Base-by-base conservation (phyloP, 1,140 invertebrate genomes). In the Trinorchestia longiramus region DNA sequence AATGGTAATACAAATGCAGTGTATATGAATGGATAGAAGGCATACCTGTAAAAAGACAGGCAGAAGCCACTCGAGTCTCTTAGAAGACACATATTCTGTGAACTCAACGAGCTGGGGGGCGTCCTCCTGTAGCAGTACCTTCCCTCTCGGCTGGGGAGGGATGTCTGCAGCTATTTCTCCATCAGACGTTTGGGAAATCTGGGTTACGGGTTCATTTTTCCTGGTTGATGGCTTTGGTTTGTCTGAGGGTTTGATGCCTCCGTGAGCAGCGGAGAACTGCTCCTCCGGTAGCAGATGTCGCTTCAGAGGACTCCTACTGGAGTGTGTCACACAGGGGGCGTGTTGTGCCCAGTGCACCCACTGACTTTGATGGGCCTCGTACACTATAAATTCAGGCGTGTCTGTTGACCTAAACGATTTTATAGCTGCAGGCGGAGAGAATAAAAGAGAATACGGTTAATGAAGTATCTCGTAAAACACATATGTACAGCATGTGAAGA, bases 141-240 rank as follows among this genome's bases (percentile, higher is more conserved):
- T 11, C 41, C 43, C 43, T 6, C 36, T n/a, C 3, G 92, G 43
- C 40, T 19, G 92, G 40, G 44, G 43, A 47, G 43, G 6, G 41
- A 40, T 44, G 43, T 94, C 92, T 6, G 43, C 44, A 3, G 44
- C 43, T 36, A 45, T 3, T 47, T 43, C 92, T 19, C 44, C 43
- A 40, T 47, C 92, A 40, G 92, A 44, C 11, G 92, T 94, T 94
- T 94, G 92, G 36, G 92, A 94, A 45, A 94, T 94, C 44, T 94
- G 92, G 4, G 92, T 94, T 15, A 94, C 43, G 44, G 92, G 92
- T n/a, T 94, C 92, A 44, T 43, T 47, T 47, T 47, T 44, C 92
- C 43, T 45, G 6, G 19, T n/a, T 11, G 92, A 94, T 47, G 43
- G 28, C 40, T 11, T n/a, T 6, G 36, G 43, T 45, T 94, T 94